Evolutionary conservation across 1,140 invertebrate genomes (phyloP).

Genomic region (Helicorthomorpha holstii): DNA sequence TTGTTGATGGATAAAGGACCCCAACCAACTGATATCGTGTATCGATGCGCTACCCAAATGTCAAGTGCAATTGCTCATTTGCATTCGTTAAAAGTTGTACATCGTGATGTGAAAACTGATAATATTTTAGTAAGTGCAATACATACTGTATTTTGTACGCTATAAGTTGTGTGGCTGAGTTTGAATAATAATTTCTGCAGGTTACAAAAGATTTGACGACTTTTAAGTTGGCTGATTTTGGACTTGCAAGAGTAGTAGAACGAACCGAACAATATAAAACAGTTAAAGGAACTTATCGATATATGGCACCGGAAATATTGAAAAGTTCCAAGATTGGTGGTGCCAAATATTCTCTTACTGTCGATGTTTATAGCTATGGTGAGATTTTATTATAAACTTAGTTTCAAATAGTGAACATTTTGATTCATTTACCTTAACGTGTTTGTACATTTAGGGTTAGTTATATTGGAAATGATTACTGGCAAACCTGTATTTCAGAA

Average conservation of each 20-base stretch:
- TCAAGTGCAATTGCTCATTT: constrained; percentile 4
- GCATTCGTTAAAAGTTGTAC: constrained; percentile 5
- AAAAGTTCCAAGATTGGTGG: neutral
- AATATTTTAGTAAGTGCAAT: constrained; percentile 5
- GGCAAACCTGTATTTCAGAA: constrained; percentile 5
- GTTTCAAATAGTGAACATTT: neutral
- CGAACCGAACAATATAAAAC: constrained; percentile 8
- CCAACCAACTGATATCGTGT: neutral
- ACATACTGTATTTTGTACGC: neutral
- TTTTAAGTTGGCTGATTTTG: constrained; percentile 9
- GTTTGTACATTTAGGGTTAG: constrained; percentile 1
- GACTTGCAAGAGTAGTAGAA: constrained; percentile 6
- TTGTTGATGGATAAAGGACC: constrained; percentile 2
- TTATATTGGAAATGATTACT: constrained; percentile 4
- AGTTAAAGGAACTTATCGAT: constrained; percentile 7
- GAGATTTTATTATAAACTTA: neutral
- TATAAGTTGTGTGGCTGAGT: no score
- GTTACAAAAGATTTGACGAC: constrained; percentile 2
- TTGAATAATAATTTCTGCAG: no score
- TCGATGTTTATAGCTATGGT: constrained; percentile 9
- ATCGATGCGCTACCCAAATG: constrained; percentile 2
- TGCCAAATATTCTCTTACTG: constrained; percentile 7
- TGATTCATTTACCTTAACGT: neutral
- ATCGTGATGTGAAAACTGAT: constrained; percentile 8
- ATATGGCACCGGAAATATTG: constrained; percentile 8